phyloP scores from a whole-genome alignment of 2,888 invertebrate species.

The Operophtera brumata region DNA sequence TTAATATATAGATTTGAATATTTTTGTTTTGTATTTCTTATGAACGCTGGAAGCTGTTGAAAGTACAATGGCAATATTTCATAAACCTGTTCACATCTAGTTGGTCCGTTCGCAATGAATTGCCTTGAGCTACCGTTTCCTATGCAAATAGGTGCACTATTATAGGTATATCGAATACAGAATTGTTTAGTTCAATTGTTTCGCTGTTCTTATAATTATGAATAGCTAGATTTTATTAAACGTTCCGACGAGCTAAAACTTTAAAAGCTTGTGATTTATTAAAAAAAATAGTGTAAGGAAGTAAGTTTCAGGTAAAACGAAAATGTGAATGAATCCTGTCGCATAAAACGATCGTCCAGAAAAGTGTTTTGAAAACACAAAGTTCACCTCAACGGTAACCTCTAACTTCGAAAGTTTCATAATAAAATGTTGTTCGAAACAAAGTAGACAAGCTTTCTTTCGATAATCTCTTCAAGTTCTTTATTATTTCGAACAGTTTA shows the following conservation, averaged over 20 bases:
- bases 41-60: too few species aligned
- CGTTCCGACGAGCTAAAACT: too few species aligned
- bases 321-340: neutral
- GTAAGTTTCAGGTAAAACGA: too few species aligned
- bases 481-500: constrained; percentile 1
- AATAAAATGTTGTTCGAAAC: constrained; percentile 26
- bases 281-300: too few species aligned
- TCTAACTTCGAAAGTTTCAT: constrained; percentile 24
- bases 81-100: neutral
- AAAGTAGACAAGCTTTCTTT: constrained; percentile 19
- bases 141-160: neutral
- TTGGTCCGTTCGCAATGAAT: neutral
- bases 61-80: neutral
- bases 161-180: neutral
- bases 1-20: too few species aligned
- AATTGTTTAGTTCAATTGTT: neutral
- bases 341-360: neutral
- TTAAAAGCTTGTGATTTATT: neutral
- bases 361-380: constrained; percentile 8
- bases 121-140: neutral
- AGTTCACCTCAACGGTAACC: constrained; percentile 29
- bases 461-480: constrained; percentile 11
- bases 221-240: too few species aligned
- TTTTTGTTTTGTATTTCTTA: too few species aligned
- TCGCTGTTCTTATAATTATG: neutral